phyloP scores from a whole-genome alignment of 2,113 vertebrate species.

The Salvelinus sp. region DNA sequence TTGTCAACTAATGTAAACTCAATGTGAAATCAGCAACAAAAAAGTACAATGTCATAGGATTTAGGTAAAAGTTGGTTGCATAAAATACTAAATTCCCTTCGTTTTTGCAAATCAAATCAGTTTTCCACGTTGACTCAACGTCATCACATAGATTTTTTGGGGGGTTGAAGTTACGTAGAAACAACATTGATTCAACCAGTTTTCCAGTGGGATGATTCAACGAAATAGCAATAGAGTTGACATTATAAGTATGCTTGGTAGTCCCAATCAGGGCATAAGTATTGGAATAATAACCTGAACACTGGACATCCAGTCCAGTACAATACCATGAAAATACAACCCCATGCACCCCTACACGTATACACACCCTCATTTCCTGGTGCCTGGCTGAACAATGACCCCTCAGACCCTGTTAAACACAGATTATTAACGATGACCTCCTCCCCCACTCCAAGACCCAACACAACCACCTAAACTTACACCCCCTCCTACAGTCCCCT shows the following conservation, averaged over 20 bases:
- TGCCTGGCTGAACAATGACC: background rate
- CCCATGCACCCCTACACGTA: background rate
- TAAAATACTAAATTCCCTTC: no score
- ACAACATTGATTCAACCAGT: no score
- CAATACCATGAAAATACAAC: no score
- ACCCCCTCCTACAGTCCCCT: conserved; percentile 33
- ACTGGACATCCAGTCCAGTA: no score
- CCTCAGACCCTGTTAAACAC: conserved; percentile 5
- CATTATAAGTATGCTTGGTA: background rate
- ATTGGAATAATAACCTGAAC: background rate
- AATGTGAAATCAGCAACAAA: no score
- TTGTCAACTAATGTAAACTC: no score
- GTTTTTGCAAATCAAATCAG: no score
- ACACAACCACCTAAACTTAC: conserved; percentile 37
- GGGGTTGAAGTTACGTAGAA: no score
- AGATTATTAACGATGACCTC: conserved; percentile 51
- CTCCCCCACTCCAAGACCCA: conserved; percentile 34
- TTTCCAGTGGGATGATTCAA: background rate
- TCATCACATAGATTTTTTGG: no score
- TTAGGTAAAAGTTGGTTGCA: no score
- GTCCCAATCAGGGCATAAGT: background rate
- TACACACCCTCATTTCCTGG: background rate
- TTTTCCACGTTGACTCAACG: no score
- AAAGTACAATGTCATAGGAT: no score
- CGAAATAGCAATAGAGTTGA: background rate